These are phyloP conservation scores for Coturnix japonica DNA, from an alignment of 2,113 vertebrate species.

Conservation along the genomic window DNA sequence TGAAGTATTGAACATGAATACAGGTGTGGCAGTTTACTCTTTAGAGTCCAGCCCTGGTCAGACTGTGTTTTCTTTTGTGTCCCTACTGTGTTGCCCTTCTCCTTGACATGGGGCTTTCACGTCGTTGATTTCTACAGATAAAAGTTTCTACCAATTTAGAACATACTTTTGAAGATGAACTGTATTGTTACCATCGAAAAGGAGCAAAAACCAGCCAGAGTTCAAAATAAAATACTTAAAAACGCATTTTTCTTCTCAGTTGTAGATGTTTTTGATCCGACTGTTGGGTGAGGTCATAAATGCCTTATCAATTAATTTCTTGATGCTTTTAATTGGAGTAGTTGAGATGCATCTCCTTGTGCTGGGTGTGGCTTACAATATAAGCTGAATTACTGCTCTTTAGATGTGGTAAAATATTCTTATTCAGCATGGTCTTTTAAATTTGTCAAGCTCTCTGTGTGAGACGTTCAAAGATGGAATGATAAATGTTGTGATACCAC, in stretches of 20 bases:
- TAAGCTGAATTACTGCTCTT: constrained; percentile 30
- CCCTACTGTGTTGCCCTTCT: neutral
- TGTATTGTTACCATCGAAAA: neutral
- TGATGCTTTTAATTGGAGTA: constrained; percentile 53
- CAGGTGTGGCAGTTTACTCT: neutral
- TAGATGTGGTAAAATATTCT: neutral
- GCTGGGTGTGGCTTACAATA: neutral
- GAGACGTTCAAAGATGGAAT: neutral
- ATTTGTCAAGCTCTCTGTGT: neutral
- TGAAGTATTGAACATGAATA: neutral
- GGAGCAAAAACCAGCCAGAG: neutral
- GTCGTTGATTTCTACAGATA: neutral
- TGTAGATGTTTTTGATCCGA: neutral
- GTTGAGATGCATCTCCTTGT: constrained; percentile 24
- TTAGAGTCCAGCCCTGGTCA: neutral
- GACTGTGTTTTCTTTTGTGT: neutral
- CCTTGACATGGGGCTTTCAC: neutral
- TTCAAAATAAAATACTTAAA: neutral
- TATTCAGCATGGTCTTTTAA: neutral
- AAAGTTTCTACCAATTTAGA: neutral
- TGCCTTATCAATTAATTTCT: constrained; percentile 47
- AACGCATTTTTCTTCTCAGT: neutral
- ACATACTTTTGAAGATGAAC: neutral
- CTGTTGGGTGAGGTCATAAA: neutral
- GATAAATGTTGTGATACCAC: neutral